Conservation (phyloP, 1,140 invertebrate genomes). For the Pogonus chalceus region DNA sequence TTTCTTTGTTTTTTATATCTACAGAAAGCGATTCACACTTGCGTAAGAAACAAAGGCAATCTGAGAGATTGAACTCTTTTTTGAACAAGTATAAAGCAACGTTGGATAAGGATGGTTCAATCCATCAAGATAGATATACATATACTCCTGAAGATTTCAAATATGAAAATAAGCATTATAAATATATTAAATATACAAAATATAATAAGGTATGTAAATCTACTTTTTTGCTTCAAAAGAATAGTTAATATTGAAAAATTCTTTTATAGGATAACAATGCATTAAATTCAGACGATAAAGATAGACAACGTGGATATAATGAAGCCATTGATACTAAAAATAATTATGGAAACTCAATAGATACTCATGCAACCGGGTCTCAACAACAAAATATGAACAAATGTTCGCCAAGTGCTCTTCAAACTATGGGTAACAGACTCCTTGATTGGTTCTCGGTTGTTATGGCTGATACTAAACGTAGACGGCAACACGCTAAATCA, state of each 20-base stretch:
- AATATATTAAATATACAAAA: constrained; percentile 67
- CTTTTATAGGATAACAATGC: constrained; percentile 40
- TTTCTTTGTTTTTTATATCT: too few species aligned
- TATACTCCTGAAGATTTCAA: constrained; percentile 68
- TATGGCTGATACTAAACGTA: constrained; percentile 65
- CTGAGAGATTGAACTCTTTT: constrained; percentile 48
- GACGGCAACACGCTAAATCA: constrained; percentile 43
- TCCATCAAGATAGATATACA: constrained; percentile 40
- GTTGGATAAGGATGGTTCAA: constrained; percentile 30
- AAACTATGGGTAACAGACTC: constrained; percentile 78
- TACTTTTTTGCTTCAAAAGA: constrained; percentile 9
- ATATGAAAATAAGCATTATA: constrained; percentile 71
- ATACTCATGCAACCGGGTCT: constrained; percentile 17
- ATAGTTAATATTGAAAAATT: background rate
- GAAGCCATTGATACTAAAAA: constrained; percentile 50
- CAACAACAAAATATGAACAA: constrained; percentile 28
- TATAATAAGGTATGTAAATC: constrained; percentile 57
- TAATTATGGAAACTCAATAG: constrained; percentile 21
- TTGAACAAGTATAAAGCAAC: constrained; percentile 57
- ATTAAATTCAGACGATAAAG: constrained; percentile 50
- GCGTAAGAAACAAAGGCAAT: constrained; percentile 50
- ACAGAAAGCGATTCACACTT: constrained; percentile 43
- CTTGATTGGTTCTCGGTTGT: constrained; percentile 92
- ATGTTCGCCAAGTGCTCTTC: constrained; percentile 53
- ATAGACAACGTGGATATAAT: constrained; percentile 54